Base-by-base conservation (phyloP, 1,140 invertebrate genomes). In the Spodoptera litura region DNA sequence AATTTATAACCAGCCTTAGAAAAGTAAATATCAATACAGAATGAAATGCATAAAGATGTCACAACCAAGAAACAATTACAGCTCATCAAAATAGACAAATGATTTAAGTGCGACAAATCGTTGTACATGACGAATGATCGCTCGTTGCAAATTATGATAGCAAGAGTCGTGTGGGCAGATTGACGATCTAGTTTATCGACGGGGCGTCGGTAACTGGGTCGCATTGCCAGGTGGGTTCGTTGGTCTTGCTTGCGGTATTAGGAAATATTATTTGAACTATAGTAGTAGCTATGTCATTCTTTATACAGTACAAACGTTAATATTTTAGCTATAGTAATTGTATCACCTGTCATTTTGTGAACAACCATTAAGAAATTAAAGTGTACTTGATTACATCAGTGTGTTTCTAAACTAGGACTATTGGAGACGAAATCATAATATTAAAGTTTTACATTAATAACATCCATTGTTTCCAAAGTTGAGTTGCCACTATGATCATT, bases 121-220 rank as follows among this genome's bases (percentile, higher is more conserved):
- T 5, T 2, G 12, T 56, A 49, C 38, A 72, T 58, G 31, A 72
- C 38, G n/a, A 35, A 31, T 56, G 53, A 27, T n/a, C 35, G 13
- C 62, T 49, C 44, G 66, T 70, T 10, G 58, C 72, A 62, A 75
- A 75, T 75, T 75, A 75, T 53, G 73, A 75, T 53, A 64, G 73
- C 25, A 64, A 75, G 52, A 20, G 73, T 62, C 59, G 73, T 51
- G 73, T 75, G 73, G 73, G 73, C 59, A 56, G 73, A 75, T 75
- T 15, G 49, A 52, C 58, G 73, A 75, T 70, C 49, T 64, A 53
- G 49, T 75, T 64, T 20, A 75, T 35, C 59, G 73, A 62, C 58
- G 73, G 59, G 58, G 73, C 73, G 58, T 51, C 71, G 27, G 70
- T 73, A 73, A 64, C 73, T 75, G 13, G 73, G 73, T 53, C 73